Percentiles rank a stretch among this genome's conserved stretches.
Conservation (phyloP, 2,797 vertebrate species). For the Gallinago stenura region DNA sequence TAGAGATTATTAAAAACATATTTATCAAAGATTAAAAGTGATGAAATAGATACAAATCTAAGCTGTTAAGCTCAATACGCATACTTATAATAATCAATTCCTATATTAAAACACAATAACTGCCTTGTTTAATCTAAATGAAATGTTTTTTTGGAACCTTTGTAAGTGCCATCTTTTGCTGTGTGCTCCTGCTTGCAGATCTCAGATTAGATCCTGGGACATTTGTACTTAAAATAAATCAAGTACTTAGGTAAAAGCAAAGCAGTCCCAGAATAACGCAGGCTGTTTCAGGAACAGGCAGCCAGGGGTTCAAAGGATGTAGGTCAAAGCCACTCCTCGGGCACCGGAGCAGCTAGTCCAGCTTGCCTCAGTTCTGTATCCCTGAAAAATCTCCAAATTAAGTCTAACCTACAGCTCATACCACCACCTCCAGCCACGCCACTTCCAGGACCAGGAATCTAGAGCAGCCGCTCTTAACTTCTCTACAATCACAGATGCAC, state of each 20-base stretch:
- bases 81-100: conserved; percentile 77
- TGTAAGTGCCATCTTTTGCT: not conserved
- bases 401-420: not conserved
- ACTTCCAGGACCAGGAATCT: not conserved
- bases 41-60: conserved; percentile 79
- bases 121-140: conserved; percentile 68
- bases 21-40: conserved; percentile 81
- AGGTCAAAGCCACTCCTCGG: not conserved
- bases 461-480: not conserved
- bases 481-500: not conserved
- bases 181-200: not conserved
- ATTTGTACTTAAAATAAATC: not conserved
- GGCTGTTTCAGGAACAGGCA: not conserved
- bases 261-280: not conserved
- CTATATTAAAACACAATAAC: conserved; percentile 69
- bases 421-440: not conserved
- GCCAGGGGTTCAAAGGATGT: not conserved
- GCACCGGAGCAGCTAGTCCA: not conserved
- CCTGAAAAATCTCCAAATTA: not conserved
- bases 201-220: conserved; percentile 31
- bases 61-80: conserved; percentile 72
- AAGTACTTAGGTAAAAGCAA: not conserved
- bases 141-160: not conserved
- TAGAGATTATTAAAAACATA: conserved; percentile 82
- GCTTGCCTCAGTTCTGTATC: not conserved